phyloP scores from a whole-genome alignment of 2,888 invertebrate genomes.

The Magallana nippona region DNA sequence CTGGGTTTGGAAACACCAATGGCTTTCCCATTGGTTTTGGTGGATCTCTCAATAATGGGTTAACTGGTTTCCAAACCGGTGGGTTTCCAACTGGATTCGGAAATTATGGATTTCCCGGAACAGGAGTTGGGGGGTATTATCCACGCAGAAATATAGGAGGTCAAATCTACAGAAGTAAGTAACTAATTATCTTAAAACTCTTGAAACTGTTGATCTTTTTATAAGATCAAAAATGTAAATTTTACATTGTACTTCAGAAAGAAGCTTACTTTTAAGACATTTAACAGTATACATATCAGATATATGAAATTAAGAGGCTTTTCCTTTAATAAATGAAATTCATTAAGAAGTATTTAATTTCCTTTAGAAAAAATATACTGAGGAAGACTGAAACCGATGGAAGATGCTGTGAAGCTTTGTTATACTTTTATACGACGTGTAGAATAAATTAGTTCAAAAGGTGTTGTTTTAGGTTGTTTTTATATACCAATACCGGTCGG shows the following conservation, averaged over 20 bases:
- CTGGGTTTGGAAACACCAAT: background rate
- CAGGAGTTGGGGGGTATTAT: conserved; percentile 3
- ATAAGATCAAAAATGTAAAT: background rate
- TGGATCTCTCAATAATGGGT: background rate
- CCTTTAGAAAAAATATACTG: background rate
- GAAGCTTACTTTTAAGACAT: background rate
- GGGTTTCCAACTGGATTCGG: background rate
- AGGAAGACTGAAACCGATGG: background rate
- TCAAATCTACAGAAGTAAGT: background rate
- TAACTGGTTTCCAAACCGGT: background rate
- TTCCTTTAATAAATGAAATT: background rate
- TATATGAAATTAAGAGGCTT: background rate
- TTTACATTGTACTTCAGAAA: background rate
- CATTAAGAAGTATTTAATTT: background rate
- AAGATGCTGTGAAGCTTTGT: background rate
- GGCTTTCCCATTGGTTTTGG: background rate
- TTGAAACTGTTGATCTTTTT: background rate
- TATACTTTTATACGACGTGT: conserved; percentile 18
- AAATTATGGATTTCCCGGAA: background rate
- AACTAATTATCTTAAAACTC: background rate
- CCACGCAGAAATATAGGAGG: background rate
- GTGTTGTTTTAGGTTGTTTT: too few relatives aligned
- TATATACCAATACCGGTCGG: background rate
- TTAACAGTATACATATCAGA: background rate
- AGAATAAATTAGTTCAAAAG: conserved; percentile 4